Evolutionary conservation across 2,113 vertebrate species (phyloP), one percentile per base, ranked within the genome.

Genomic region (Lophura nycthemera): DNA sequence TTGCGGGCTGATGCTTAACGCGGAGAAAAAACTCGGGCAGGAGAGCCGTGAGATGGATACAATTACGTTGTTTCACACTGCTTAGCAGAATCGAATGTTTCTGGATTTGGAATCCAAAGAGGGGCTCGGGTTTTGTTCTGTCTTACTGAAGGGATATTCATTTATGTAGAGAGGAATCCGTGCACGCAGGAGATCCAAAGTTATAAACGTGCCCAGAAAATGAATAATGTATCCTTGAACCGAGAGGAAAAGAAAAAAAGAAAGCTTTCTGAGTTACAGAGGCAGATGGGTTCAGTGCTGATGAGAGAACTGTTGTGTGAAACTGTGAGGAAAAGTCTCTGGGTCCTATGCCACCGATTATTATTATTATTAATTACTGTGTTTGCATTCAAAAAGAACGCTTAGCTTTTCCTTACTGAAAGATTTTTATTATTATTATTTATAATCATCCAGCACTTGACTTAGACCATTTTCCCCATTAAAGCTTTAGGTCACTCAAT

Each of bases 81-180:
- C 47, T 86, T 32, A 50, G 34, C 8, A 75, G 47, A 22, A 22
- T 22, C 11, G 47, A 48, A 29, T 32, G 14, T 54, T 77, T 74
- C 43, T 94, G 32, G 7, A 2, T 52, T 71, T 90, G 47, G 13
- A 80, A 78, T 50, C 13, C 17, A 30, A 60, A 43, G 12, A 0
- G 3, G 1, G 3, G 1, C 8, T 38, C 77, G 38, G 17, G 21
- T 8, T 74, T 90, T 81, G 14, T 50, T 67, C 69, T 75, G 19
- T 6, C 16, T 1, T 1, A 0, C 8, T 27, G 73, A 70, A 0
- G 0, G 2, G 2, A 2, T 20, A 10, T 10, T 47, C 45, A 47
- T 47, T 47, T 47, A 19, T 20, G 18, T 20, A 47, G 45, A 47
- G 45, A 47, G 20, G 45, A 47, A 20, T 10, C 45, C 45, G 9